phyloP scores from a whole-genome alignment of 2,113 vertebrate species.

The pig (Sus scrofa) region DNA sequence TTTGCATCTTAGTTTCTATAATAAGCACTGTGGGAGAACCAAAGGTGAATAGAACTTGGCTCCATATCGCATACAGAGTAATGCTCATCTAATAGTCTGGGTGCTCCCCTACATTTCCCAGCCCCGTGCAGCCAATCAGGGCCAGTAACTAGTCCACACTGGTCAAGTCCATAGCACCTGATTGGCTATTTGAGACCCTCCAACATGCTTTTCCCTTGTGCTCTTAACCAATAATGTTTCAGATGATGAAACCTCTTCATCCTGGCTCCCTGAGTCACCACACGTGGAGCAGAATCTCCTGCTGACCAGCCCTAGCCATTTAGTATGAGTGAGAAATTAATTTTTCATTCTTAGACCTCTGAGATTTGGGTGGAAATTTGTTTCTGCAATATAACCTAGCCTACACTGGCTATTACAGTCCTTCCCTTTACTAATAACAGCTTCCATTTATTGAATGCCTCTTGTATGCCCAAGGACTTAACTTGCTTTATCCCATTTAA shows the following conservation, averaged over 20 bases:
- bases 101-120: not conserved
- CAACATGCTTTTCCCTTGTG: not conserved
- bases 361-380: not conserved
- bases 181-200: not conserved
- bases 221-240: not conserved
- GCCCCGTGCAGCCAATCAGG: not conserved
- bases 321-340: not conserved
- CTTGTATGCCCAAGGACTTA: not conserved
- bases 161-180: not conserved
- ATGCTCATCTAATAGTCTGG: not conserved
- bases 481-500: not conserved
- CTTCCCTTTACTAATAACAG: not conserved
- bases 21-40: not conserved
- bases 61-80: not conserved
- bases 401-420: not conserved
- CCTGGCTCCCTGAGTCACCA: not conserved
- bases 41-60: not conserved
- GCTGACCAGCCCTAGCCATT: not conserved
- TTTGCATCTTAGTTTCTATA: not conserved
- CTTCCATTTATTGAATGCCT: not conserved
- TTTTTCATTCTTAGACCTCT: not conserved
- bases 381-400: not conserved
- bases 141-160: not conserved
- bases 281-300: not conserved
- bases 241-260: not conserved